Base-by-base conservation (phyloP, 2,113 vertebrate species). In the Casuarius casuarius region DNA sequence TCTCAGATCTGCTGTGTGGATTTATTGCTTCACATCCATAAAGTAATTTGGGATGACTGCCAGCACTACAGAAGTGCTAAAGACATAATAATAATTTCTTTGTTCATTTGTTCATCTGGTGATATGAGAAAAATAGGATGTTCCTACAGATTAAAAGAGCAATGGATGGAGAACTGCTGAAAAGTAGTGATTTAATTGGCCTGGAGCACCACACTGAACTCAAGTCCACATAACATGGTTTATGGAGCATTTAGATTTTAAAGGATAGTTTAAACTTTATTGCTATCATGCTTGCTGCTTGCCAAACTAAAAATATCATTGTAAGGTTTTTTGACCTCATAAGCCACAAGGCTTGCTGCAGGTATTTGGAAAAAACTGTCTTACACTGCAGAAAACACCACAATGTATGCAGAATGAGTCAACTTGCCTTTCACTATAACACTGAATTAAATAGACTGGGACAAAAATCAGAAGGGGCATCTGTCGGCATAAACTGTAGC, bases 261-360 rank as follows among this genome's bases (percentile, higher is more conserved):
- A 89, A 88, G 79, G 92, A 4, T 48, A 68, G 4, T 72, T 94
- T 73, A 61, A 84, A 80, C n/a, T 90, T 96, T 88, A 94, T 67
- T 91, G 87, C 87, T 84, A 35, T 80, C 54, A 1, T 28, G 31
- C 81, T 91, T 85, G 66, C 88, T 95, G 59, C 77, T 91, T 77
- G 74, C 91, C 72, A 49, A 44, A 91, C 84, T 95, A 95, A 88
- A 96, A 96, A 96, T 95, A 96, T 44, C 51, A 5, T 52, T 51
- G 22, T 67, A 42, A 95, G 92, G 95, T 95, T 96, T 76, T 95
- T n/a, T 95, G 95, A 97, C 96, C 95, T 90, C 72, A 1, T 54
- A 33, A 91, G 91, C 71, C 82, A 58, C 63, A 14, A 0, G 2
- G 87, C 56, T 77, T 77, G 67, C 91, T 84, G 78, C 78, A 94